These are phyloP conservation scores for Artemisiospiza belli DNA, from an alignment of 2,113 vertebrate species.

Conservation along the genomic window DNA sequence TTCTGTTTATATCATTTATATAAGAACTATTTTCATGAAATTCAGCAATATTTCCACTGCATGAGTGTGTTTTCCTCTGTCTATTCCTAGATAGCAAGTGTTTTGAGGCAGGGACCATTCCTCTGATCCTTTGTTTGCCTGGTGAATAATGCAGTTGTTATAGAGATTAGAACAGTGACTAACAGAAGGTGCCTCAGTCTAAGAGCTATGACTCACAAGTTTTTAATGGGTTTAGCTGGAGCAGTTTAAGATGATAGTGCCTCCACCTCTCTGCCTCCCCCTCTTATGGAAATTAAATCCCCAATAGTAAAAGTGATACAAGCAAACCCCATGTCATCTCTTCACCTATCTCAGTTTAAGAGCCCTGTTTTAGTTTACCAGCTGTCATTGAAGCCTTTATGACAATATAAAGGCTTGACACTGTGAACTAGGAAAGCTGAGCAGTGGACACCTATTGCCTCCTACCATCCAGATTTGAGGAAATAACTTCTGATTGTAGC, in stretches of 20 bases:
- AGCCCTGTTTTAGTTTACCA: neutral
- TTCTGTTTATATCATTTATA: neutral
- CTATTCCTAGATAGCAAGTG: neutral
- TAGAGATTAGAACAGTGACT: constrained; percentile 10
- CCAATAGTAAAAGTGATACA: neutral
- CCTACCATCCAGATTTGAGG: neutral
- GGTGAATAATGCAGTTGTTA: neutral
- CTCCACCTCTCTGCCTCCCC: neutral
- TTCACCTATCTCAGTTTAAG: neutral
- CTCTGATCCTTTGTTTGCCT: neutral
- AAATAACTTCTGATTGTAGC: neutral
- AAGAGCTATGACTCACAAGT: neutral
- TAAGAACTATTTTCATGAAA: neutral
- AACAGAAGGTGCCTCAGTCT: neutral
- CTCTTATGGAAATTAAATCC: neutral
- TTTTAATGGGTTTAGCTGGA: neutral
- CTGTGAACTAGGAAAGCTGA: neutral
- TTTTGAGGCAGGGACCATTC: neutral
- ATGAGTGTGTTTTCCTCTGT: neutral
- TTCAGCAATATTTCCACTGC: neutral
- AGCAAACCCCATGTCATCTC: neutral
- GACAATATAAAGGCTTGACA: neutral
- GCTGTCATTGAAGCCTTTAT: neutral
- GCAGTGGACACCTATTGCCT: neutral
- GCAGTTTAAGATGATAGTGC: neutral